These are phyloP conservation scores for Drosophila lowei DNA, from an alignment of 1,140 invertebrate genomes.

Conservation along the genomic window DNA sequence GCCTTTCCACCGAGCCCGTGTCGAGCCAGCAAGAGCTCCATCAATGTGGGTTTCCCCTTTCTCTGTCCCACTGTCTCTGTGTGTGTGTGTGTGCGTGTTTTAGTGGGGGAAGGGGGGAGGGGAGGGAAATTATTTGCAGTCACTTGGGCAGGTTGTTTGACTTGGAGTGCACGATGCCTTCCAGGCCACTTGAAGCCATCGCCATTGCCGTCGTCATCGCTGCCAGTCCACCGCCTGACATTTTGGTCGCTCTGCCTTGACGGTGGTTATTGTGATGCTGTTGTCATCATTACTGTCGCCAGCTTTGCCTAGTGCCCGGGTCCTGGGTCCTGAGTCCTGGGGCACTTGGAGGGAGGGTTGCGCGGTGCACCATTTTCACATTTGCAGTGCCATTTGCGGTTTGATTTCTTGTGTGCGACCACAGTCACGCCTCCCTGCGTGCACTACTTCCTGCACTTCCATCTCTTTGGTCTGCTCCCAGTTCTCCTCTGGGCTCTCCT, in stretches of 20 bases:
- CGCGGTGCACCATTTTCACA: conserved; percentile 47
- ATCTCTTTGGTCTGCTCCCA: no score
- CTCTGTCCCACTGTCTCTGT: neutral
- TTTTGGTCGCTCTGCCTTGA: conserved; percentile 59
- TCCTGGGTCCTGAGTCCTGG: conserved; percentile 9
- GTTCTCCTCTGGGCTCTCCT: no score
- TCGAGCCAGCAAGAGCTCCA: conserved; percentile 22
- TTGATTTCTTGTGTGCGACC: conserved; percentile 57
- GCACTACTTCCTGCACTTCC: no score
- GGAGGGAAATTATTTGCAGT: conserved; percentile 63
- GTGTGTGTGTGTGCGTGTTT: conserved; percentile 4
- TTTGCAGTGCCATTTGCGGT: conserved; percentile 72
- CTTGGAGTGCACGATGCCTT: conserved; percentile 26
- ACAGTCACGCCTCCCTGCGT: conserved; percentile 25
- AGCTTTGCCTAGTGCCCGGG: conserved; percentile 30
- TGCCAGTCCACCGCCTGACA: conserved; percentile 18
- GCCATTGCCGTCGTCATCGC: conserved; percentile 11
- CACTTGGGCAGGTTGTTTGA: conserved; percentile 59
- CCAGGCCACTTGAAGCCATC: conserved; percentile 51
- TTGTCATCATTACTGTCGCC: conserved; percentile 55
- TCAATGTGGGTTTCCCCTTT: conserved; percentile 17
- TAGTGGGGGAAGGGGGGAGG: neutral
- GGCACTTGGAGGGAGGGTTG: neutral
- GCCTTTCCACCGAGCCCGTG: conserved; percentile 21
- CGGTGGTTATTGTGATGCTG: conserved; percentile 53